These are phyloP conservation scores for Anniella stebbinsi DNA, from an alignment of 2,797 vertebrate species.

Conservation along the genomic window DNA sequence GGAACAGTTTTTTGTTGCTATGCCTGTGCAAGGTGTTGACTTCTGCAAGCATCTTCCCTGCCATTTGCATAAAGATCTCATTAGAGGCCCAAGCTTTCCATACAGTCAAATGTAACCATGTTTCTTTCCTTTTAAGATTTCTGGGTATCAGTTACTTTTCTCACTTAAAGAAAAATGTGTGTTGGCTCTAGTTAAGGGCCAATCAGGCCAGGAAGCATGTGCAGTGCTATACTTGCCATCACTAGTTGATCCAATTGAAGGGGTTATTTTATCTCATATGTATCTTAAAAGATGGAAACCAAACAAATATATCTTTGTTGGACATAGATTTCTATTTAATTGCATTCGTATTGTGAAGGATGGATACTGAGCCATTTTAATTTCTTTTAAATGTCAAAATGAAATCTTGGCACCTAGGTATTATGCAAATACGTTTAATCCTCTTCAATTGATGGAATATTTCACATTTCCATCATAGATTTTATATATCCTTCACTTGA, in stretches of 20 bases:
- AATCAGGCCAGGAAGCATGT: neutral
- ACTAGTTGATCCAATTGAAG: neutral
- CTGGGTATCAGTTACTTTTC: neutral
- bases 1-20: neutral
- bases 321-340: slow-evolving; percentile 7
- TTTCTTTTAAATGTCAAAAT: slow-evolving; percentile 27
- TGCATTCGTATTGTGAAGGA: slow-evolving; percentile 19
- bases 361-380: slow-evolving; percentile 11
- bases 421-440: slow-evolving; percentile 49
- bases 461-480: slow-evolving; percentile 7
- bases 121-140: neutral
- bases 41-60: neutral
- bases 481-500: slow-evolving; percentile 3
- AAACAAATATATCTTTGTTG: neutral
- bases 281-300: neutral
- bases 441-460: slow-evolving; percentile 31
- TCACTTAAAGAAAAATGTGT: neutral
- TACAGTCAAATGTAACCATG: neutral
- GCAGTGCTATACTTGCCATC: neutral
- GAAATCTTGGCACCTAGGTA: neutral
- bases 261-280: neutral
- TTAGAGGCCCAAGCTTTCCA: neutral
- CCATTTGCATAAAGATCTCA: neutral
- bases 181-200: neutral
- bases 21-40: neutral